Evolutionary conservation across 23 tunicate genomes (phyloP).

Genomic region (Ciona savignyi): DNA sequence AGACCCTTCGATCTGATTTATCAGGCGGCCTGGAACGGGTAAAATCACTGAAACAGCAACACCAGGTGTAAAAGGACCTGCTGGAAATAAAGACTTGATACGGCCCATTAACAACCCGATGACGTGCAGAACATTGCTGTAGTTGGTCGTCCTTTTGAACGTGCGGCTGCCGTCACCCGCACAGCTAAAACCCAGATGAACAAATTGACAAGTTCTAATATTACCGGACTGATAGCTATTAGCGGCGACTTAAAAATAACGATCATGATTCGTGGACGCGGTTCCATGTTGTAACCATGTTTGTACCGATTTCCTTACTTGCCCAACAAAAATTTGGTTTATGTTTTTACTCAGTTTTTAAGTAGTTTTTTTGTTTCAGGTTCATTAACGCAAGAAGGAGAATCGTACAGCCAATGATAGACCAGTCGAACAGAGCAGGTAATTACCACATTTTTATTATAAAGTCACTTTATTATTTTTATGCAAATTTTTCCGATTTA

Average conservation of each 20-base stretch:
- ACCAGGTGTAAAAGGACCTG: background rate
- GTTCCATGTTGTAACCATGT: background rate
- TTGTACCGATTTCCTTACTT: background rate
- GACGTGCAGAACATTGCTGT: background rate
- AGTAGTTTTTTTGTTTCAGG: conserved; percentile 34
- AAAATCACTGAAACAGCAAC: background rate
- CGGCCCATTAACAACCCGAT: background rate
- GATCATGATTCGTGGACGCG: background rate
- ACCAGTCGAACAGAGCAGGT: conserved; percentile 99
- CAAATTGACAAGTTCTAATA: conserved; percentile 20
- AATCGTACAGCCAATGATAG: conserved; percentile 99
- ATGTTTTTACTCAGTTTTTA: background rate
- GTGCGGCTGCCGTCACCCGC: background rate
- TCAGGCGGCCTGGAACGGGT: background rate
- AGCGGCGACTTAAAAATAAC: background rate
- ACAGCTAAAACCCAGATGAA: conserved; percentile 8
- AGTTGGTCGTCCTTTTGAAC: background rate
- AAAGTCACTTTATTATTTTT: too few species aligned
- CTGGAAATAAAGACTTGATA: background rate
- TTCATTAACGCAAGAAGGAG: conserved; percentile 98
- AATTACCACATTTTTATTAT: background rate
- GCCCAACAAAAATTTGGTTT: background rate
- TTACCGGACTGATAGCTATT: conserved; percentile 3
- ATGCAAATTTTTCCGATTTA: too few species aligned
- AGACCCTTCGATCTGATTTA: background rate